Evolutionary conservation across 2,797 vertebrate genomes (phyloP).

Genomic region (Crenuchus spilurus): DNA sequence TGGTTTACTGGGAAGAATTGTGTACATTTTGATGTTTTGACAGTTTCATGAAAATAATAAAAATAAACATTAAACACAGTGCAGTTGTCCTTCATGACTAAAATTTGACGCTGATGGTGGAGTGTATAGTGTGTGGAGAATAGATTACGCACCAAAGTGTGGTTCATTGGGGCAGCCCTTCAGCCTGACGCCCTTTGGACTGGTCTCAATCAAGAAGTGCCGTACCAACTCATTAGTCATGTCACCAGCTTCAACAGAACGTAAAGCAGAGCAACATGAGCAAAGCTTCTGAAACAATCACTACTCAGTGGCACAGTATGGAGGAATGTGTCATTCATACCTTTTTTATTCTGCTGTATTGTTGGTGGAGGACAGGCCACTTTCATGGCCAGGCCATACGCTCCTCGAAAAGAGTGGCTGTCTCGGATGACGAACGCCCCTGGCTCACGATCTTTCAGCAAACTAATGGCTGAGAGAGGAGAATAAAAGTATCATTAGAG

Average conservation of each 20-base stretch:
- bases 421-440: slow-evolving; percentile 96
- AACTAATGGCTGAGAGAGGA: slow-evolving; percentile 83
- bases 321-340: slow-evolving; percentile 60
- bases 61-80: no score
- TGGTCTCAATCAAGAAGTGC: slow-evolving; percentile 97
- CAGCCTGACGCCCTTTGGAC: slow-evolving; percentile 92
- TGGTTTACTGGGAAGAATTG: no score
- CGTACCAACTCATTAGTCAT: slow-evolving; percentile 91
- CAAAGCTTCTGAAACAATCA: background rate
- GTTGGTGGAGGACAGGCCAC: slow-evolving; percentile 94
- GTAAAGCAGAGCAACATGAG: background rate
- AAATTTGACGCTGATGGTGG: background rate
- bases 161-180: slow-evolving; percentile 97
- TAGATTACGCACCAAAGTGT: slow-evolving; percentile 82
- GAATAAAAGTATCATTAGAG: background rate
- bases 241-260: slow-evolving; percentile 75
- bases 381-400: slow-evolving; percentile 96
- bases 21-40: no score
- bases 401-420: slow-evolving; percentile 96
- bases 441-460: slow-evolving; percentile 92
- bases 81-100: background rate
- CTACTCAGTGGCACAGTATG: slow-evolving; percentile 5
- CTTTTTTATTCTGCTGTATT: slow-evolving; percentile 92
- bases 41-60: no score
- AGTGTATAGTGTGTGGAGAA: background rate